Percentiles rank a stretch among this genome's conserved stretches.
These are phyloP conservation scores for Perccottus glenii DNA, from an alignment of 2,113 vertebrate species.

Conservation along the genomic window DNA sequence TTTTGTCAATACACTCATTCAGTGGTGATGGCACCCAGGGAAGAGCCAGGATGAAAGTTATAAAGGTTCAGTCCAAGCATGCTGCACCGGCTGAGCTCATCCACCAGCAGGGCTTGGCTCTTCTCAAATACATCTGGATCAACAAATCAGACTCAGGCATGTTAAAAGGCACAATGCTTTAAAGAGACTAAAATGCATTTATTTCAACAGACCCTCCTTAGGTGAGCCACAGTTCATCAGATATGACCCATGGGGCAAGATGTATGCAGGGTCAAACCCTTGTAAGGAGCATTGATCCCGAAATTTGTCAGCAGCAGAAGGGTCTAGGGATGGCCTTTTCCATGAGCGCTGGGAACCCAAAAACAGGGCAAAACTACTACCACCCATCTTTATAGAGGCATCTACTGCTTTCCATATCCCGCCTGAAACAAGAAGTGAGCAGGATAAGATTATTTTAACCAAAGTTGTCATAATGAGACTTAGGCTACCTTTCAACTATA, in stretches of 20 bases:
- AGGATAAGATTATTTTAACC: background rate
- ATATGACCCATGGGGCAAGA: slow-evolving; percentile 83
- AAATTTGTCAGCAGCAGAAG: slow-evolving; percentile 71
- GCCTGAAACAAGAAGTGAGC: slow-evolving; percentile 53
- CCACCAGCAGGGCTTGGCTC: slow-evolving; percentile 80
- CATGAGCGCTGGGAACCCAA: slow-evolving; percentile 81
- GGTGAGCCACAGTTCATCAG: slow-evolving; percentile 85
- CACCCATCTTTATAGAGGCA: slow-evolving; percentile 69
- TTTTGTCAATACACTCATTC: slow-evolving; percentile 76
- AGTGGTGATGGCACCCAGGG: slow-evolving; percentile 73
- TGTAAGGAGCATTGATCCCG: slow-evolving; percentile 60
- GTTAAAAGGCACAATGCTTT: background rate
- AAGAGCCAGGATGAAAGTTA: slow-evolving; percentile 82
- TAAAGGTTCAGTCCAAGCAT: slow-evolving; percentile 77
- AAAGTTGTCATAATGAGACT: too few relatives aligned
- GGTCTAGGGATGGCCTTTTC: slow-evolving; percentile 74
- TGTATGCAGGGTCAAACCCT: slow-evolving; percentile 69
- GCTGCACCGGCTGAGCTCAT: slow-evolving; percentile 79
- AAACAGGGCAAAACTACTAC: slow-evolving; percentile 78
- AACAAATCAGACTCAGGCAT: slow-evolving; percentile 11
- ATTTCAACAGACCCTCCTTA: slow-evolving; percentile 71
- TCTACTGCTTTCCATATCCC: slow-evolving; percentile 83
- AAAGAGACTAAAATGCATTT: background rate
- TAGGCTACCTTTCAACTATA: slow-evolving; percentile 19
- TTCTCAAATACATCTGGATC: slow-evolving; percentile 77